Conservation (phyloP, 1,140 invertebrate genomes). For the Drosophila fuyamai region DNA sequence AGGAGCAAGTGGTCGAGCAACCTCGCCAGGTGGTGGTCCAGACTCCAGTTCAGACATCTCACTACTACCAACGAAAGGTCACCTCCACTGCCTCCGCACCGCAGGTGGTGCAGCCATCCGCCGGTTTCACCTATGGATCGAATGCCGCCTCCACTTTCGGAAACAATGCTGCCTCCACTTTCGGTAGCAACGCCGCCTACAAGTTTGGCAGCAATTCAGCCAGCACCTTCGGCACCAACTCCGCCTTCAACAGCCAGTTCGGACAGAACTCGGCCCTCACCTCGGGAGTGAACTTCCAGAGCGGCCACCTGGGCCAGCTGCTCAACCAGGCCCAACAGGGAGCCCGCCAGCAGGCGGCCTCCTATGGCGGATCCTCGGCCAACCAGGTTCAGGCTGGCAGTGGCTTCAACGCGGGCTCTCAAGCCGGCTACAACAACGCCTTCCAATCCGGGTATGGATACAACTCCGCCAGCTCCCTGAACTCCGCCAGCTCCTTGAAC, state of each 20-base stretch:
- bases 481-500: constrained; percentile 39
- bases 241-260: constrained; percentile 37
- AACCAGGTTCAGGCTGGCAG: constrained; percentile 39
- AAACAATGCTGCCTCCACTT: background rate
- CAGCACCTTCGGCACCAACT: constrained; percentile 44
- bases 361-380: constrained; percentile 17
- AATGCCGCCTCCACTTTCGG: background rate
- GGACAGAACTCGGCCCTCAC: constrained; percentile 51
- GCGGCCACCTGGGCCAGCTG: constrained; percentile 29
- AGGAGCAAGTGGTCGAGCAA: constrained; percentile 64
- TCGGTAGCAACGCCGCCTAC: constrained; percentile 5
- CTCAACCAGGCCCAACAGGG: constrained; percentile 59
- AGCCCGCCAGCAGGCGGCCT: constrained; percentile 54
- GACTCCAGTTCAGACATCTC: constrained; percentile 55
- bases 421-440: constrained; percentile 17
- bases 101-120: constrained; percentile 52
- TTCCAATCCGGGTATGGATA: constrained; percentile 16
- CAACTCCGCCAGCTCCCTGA: constrained; percentile 51
- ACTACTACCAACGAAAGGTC: constrained; percentile 68
- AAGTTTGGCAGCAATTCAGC: constrained; percentile 16
- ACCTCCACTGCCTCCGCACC: constrained; percentile 55
- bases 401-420: constrained; percentile 12
- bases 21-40: constrained; percentile 46
- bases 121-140: constrained; percentile 36
- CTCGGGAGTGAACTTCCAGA: constrained; percentile 7